Evolutionary conservation across 2,888 invertebrate species (phyloP).

Genomic region (Rhopalosiphum nymphaeae): DNA sequence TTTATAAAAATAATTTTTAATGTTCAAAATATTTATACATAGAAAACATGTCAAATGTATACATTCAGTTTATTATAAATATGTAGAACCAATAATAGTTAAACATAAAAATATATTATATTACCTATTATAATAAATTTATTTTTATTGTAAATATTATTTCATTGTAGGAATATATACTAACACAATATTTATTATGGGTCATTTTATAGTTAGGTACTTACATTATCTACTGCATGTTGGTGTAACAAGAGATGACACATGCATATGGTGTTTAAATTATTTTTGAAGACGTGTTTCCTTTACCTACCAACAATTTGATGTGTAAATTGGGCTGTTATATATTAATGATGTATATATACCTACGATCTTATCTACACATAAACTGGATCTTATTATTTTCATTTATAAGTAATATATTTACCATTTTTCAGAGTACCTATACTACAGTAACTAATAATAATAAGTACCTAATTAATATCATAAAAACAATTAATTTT

Average conservation of each 20-base stretch:
- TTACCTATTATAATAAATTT: conserved; percentile 4
- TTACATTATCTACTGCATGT: background rate
- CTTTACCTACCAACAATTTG: too few relatives aligned
- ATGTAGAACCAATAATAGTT: conserved; percentile 22
- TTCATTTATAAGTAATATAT: too few relatives aligned
- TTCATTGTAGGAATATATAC: background rate
- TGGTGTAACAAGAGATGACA: background rate
- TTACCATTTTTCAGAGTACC: too few relatives aligned
- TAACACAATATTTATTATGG: background rate
- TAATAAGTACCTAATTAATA: background rate
- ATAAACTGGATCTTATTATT: too few relatives aligned
- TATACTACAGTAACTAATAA: background rate
- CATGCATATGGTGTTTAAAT: background rate
- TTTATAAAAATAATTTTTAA: conserved; percentile 37
- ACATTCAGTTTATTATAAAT: conserved; percentile 4
- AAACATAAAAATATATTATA: conserved; percentile 19
- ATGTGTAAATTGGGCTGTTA: too few relatives aligned
- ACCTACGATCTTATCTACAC: background rate
- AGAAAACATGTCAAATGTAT: conserved; percentile 2
- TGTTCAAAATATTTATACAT: conserved; percentile 34
- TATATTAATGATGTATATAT: too few relatives aligned
- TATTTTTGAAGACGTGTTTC: background rate
- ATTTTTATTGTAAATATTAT: background rate
- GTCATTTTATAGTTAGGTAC: background rate
- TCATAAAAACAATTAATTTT: background rate